Evolutionary conservation across 35 echinoderm and acorn worm genomes (phyloP), one percentile per base, ranked within the genome.

Genomic region (Strongylocentrotus purpuratus): DNA sequence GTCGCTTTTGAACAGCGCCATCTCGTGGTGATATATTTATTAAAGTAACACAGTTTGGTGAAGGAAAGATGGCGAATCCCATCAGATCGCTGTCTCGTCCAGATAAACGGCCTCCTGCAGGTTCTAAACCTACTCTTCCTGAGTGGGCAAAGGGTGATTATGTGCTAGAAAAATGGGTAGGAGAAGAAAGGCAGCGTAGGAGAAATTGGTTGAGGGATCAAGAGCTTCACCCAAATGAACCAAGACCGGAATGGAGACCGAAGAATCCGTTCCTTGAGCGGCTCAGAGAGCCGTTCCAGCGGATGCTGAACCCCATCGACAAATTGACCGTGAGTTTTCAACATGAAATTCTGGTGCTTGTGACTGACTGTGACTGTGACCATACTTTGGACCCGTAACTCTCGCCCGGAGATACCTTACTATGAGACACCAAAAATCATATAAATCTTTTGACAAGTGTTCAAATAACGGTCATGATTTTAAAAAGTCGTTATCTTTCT

Each of bases 161-260:
- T 94, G 98, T 99, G 65, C 86, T 99, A 33, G 95, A 97, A 85
- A 97, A 95, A 93, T 99, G 98, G 98, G 93, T 99, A 25, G 94
- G 94, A 61, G 98, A 99, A 87, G 98, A 99, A 88, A 99, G 98
- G 92, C 47, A 45, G 78, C 93, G 98, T 52, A 96, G 98, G 91
- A 94, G 98, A 32, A 95, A 95, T 15, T 99, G 96, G 94, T 50
- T 99, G 33, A 95, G 94, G 14, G 98, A 99, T 95, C 98, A 99
- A 92, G 94, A 95, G 48, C 86, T 99, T 32, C 97, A 97, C 45
- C 92, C 96, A 3, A 52, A 65, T 33, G 98, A 99, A 94, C 98
- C 98, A 61, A 45, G 85, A n/a, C 86, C 94, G 7, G 92, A 87
- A 31, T 96, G 48, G 45, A 70, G 48, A 52, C 95, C 55, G 46